Evolutionary conservation across 2,113 vertebrate genomes (phyloP), one percentile per base, ranked within the genome.

Genomic region (Prolemur simus): DNA sequence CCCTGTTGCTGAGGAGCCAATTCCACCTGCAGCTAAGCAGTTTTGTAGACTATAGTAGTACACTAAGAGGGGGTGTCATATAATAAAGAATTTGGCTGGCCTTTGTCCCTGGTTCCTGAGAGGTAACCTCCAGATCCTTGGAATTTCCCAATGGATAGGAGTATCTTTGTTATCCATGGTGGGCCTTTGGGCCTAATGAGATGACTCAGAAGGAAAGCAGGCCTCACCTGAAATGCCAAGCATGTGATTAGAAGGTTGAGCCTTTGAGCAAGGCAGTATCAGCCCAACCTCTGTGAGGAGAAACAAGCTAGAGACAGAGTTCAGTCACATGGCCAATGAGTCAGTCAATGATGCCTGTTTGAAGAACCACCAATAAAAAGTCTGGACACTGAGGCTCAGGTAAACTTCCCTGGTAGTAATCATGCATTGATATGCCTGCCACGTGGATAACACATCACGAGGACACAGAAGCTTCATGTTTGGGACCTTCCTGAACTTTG

Each of bases 121-220:
- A 88, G 47, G 27, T 52, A 88, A 87, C 18, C 37, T 63, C 58
- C 21, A 91, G 96, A 91, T 91, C 71, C 58, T 87, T 95, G 29
- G 29, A 81, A 93, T 76, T 88, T 88, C 73, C 49, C 27, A 42
- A 87, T 32, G n/a, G 23, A 69, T 58, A 76, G 8, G 49, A 74
- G 9, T 58, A 21, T 84, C 73, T 96, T 93, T 85, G 29, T 84
- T 86, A 47, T 73, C 86, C 66, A 34, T 47, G 23, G 17, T 73
- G 25, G n/a, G 77, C 20, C 34, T 32, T 52, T 27, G 42, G 52
- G 54, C 29, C 42, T 54, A 83, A 88, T 47, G 8, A 60, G 42
- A 68, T 64, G 45, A 73, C 54, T 49, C 23, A 64, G 34, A 21
- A 37, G 45, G 25, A 20, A 32, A 10, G 11, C 34, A 23, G 27